Evolutionary conservation across 1,140 invertebrate species (phyloP).

Genomic region (Leptonema lineaticorne): DNA sequence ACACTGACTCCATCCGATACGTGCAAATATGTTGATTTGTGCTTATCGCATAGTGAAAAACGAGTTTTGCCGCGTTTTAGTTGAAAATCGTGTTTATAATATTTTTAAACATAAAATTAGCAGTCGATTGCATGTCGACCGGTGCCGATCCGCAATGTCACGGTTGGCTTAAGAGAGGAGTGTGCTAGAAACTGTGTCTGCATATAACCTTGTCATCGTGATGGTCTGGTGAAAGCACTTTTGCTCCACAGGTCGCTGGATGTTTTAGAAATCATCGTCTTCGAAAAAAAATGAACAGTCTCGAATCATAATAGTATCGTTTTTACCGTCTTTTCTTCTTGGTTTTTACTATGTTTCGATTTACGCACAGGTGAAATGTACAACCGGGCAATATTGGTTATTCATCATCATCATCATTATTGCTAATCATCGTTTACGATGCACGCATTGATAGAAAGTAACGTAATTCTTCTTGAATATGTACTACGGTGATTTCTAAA

Average conservation of each 20-base stretch:
- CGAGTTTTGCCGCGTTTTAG: background rate
- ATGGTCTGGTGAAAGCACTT: background rate
- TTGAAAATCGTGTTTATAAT: background rate
- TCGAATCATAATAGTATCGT: too few species aligned
- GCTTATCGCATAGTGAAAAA: background rate
- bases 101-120: too few species aligned
- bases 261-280: background rate
- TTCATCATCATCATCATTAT: too few species aligned
- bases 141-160: background rate
- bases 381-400: too few species aligned
- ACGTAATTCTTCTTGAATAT: too few species aligned
- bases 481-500: too few species aligned
- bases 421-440: too few species aligned
- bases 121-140: background rate
- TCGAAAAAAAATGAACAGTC: background rate
- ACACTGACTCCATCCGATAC: too few species aligned
- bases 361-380: too few species aligned
- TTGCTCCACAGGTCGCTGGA: background rate
- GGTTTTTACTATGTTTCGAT: too few species aligned
- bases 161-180: slow-evolving; percentile 1
- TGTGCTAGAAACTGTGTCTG: background rate
- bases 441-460: too few species aligned
- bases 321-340: background rate
- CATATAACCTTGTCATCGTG: background rate
- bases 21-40: background rate